Conservation (phyloP, 2,113 vertebrate species). For the Xiphophorus maculatus region DNA sequence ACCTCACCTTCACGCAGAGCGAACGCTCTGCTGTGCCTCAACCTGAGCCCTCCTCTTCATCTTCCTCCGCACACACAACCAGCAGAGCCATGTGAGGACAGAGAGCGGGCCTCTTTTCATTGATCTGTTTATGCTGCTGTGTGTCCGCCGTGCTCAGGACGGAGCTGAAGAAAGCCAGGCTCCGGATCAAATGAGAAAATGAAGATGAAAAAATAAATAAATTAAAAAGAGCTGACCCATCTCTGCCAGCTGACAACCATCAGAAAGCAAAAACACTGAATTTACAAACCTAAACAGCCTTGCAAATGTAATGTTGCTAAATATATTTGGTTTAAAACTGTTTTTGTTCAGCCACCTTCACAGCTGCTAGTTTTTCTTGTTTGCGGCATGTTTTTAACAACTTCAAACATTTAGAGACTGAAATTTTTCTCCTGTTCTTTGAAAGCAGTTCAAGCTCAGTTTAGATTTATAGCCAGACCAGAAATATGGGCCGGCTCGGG, state of each 20-base stretch:
- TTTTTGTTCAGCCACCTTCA: too few species aligned
- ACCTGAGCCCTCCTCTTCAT: conserved; percentile 19
- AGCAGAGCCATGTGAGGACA: conserved; percentile 12
- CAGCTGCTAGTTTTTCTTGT: too few species aligned
- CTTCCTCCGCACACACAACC: not conserved
- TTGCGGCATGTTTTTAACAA: too few species aligned
- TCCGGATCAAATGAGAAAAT: not conserved
- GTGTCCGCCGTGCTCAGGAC: conserved; percentile 27
- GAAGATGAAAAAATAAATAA: not conserved
- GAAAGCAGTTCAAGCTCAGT: too few species aligned
- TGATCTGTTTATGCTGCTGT: conserved; percentile 51
- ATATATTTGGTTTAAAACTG: too few species aligned
- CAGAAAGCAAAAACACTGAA: conserved; percentile 10
- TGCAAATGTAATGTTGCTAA: not conserved
- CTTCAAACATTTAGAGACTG: too few species aligned
- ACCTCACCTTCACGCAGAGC: not conserved
- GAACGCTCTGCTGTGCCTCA: not conserved
- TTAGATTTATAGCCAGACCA: too few species aligned
- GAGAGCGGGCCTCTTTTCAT: conserved; percentile 15
- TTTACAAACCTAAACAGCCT: not conserved
- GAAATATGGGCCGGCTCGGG: too few species aligned
- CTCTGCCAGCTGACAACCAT: conserved; percentile 17
- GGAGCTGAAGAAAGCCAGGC: conserved; percentile 1
- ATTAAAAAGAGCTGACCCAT: not conserved
- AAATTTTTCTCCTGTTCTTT: too few species aligned